A percentile compares a stretch with the other conserved stretches of the same genome.
Evolutionary conservation across 2,113 vertebrate species (phyloP).

Genomic region (Naja naja): DNA sequence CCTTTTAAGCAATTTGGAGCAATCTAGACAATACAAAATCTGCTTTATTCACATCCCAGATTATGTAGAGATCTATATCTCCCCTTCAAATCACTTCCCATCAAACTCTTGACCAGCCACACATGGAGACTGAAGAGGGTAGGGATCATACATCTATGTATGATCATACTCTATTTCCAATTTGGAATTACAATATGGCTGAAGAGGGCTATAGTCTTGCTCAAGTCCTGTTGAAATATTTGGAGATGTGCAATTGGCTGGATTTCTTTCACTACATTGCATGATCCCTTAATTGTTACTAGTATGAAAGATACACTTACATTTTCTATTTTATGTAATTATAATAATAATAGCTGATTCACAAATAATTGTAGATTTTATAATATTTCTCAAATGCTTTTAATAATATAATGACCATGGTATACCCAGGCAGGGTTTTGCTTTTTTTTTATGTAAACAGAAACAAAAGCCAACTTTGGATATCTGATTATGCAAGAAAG

Average conservation of each 20-base stretch:
- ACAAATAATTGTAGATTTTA: neutral
- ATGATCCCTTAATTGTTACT: neutral
- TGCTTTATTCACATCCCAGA: neutral
- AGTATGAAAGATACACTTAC: neutral
- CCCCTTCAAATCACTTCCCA: neutral
- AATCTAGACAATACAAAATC: neutral
- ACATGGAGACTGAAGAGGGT: neutral
- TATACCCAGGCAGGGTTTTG: constrained; percentile 28
- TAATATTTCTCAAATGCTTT: constrained; percentile 23
- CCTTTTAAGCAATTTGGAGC: neutral
- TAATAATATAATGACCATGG: constrained; percentile 35
- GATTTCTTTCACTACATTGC: neutral
- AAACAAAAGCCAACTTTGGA: neutral
- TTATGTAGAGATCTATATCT: neutral
- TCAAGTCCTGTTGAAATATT: neutral
- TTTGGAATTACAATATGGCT: neutral
- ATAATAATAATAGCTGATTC: constrained; percentile 3
- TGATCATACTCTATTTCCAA: neutral
- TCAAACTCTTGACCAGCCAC: neutral
- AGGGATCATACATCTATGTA: neutral
- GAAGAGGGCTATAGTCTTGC: neutral
- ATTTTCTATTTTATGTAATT: neutral
- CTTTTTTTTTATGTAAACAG: neutral
- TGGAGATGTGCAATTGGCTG: neutral
- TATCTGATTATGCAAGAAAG: neutral